phyloP scores from a whole-genome alignment of 2,888 invertebrate species.

The Asteroscopus sphinx region DNA sequence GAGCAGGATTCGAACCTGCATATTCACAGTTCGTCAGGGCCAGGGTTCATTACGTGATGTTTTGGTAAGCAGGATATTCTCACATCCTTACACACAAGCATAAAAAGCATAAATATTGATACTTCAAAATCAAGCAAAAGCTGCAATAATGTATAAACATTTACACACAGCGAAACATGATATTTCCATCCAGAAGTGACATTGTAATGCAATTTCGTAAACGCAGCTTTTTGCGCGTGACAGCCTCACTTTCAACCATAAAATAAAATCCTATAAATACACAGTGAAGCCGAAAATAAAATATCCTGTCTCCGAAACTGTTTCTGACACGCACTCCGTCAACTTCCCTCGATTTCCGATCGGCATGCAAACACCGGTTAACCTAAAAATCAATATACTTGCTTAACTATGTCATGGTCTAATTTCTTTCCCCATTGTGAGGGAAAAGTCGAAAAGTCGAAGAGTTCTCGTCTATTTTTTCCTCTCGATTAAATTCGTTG shows the following conservation, averaged over 20 bases:
- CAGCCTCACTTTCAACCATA: constrained; percentile 2
- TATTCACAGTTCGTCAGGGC: too few species aligned
- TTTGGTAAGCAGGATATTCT: too few species aligned
- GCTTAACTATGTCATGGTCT: constrained; percentile 44
- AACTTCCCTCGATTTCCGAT: constrained; percentile 18
- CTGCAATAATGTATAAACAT: too few species aligned
- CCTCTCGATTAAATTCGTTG: constrained; percentile 50
- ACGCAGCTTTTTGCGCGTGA: constrained; percentile 9
- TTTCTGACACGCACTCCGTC: constrained; percentile 26
- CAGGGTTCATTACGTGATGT: too few species aligned
- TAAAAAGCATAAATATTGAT: too few species aligned
- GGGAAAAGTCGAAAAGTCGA: constrained; percentile 28
- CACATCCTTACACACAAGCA: too few species aligned
- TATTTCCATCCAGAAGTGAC: background rate
- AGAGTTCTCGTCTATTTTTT: constrained; percentile 48
- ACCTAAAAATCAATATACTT: constrained; percentile 38
- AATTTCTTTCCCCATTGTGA: constrained; percentile 29
- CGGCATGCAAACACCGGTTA: constrained; percentile 28
- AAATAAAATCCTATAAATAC: constrained; percentile 19
- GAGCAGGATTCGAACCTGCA: too few species aligned
- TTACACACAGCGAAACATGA: too few species aligned
- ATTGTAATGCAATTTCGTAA: background rate
- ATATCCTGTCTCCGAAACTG: constrained; percentile 17
- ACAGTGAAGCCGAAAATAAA: constrained; percentile 20
- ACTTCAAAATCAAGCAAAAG: too few species aligned